phyloP scores from a whole-genome alignment of 2,113 vertebrate species.

The Lathamus discolor region DNA sequence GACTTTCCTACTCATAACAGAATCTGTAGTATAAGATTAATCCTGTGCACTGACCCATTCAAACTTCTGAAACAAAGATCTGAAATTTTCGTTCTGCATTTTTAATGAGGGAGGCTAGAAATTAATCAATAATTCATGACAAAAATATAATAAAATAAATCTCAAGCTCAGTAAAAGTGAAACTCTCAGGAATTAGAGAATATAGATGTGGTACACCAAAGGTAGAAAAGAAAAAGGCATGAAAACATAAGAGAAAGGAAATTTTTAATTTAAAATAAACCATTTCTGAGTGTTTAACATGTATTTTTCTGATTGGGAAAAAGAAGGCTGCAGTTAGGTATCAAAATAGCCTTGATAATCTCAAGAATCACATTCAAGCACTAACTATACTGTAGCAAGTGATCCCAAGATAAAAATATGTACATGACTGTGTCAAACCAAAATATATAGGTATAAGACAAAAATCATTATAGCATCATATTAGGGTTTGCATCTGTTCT shows the following conservation, averaged over 20 bases:
- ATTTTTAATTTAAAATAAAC: background rate
- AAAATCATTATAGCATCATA: background rate
- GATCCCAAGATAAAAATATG: background rate
- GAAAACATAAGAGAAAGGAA: background rate
- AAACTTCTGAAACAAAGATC: background rate
- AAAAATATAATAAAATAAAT: background rate
- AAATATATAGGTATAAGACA: background rate
- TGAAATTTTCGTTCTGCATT: background rate
- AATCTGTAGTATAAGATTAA: background rate
- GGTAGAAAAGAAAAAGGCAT: accelerated
- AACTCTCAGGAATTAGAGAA: background rate
- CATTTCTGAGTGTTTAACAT: background rate
- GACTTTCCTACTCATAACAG: background rate
- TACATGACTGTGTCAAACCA: background rate
- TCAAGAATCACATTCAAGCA: background rate
- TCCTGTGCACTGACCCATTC: background rate
- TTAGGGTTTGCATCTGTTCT: background rate
- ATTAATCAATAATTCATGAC: background rate
- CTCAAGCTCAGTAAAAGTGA: background rate
- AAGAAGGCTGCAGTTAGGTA: background rate
- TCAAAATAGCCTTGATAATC: background rate
- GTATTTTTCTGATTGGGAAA: background rate
- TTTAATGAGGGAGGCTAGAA: background rate
- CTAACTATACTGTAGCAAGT: background rate
- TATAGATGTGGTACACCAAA: background rate